Percentiles rank a stretch among this genome's conserved stretches.
phyloP scores from a whole-genome alignment of 2,888 invertebrate species.

The Arge pagana region DNA sequence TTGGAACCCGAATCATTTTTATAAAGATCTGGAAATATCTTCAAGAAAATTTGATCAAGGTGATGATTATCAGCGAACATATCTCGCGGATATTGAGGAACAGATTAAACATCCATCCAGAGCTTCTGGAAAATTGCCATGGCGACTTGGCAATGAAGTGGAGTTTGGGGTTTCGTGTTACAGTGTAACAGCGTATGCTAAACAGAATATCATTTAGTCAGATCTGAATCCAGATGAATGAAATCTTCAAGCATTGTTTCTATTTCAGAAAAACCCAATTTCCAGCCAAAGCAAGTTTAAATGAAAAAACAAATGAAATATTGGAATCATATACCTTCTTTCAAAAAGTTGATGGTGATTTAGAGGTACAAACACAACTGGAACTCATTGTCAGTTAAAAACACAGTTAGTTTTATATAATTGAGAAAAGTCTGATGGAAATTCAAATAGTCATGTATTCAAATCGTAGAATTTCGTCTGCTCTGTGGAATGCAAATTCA shows the following conservation, averaged over 20 bases:
- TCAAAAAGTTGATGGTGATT: not conserved
- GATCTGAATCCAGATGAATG: conserved; percentile 6
- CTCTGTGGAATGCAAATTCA: no score
- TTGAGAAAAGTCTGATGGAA: no score
- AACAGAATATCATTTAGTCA: not conserved
- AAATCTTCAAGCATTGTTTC: conserved; percentile 16
- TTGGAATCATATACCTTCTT: conserved; percentile 27
- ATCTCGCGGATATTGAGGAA: conserved; percentile 31
- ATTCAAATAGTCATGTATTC: no score
- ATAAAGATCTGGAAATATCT: conserved; percentile 38
- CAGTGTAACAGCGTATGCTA: conserved; percentile 15
- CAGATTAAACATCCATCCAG: conserved; percentile 36
- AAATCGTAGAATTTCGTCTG: no score
- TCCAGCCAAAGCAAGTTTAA: conserved; percentile 28
- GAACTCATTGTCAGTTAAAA: no score
- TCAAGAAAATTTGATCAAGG: conserved; percentile 26
- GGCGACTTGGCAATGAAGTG: conserved; percentile 26
- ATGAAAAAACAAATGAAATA: conserved; percentile 32
- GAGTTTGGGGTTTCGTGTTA: conserved; percentile 11
- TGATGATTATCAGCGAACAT: conserved; percentile 29
- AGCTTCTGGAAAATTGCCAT: conserved; percentile 32
- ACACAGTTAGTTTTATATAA: no score
- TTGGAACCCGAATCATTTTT: conserved; percentile 37
- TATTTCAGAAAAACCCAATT: conserved; percentile 31
- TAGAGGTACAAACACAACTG: no score